A percentile compares a stretch with the other conserved stretches of the same genome.
Evolutionary conservation across 1,140 invertebrate genomes (phyloP).

Genomic region (Hormaphis cornu): DNA sequence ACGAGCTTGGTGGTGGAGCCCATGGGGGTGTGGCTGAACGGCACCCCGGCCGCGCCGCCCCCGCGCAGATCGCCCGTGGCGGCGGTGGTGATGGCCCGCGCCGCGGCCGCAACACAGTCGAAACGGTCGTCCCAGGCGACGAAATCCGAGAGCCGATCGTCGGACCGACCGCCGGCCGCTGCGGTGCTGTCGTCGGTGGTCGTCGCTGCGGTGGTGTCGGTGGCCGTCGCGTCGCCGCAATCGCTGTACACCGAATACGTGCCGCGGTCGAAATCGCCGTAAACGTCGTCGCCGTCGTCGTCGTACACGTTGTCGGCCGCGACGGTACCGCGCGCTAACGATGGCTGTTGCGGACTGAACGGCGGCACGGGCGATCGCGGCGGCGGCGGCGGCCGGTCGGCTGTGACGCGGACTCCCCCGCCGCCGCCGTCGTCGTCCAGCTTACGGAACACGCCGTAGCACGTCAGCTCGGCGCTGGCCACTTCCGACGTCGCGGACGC

Average conservation of each 20-base stretch:
- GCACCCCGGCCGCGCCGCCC: slow-evolving; percentile 13
- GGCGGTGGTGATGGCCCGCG: neutral
- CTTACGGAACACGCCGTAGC: slow-evolving; percentile 23
- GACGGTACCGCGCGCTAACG: neutral
- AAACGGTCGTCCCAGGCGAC: neutral
- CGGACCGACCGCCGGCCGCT: neutral
- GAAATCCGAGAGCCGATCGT: neutral
- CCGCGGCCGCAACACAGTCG: neutral
- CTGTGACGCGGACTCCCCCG: neutral
- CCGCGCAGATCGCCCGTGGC: slow-evolving; percentile 15
- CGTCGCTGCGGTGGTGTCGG: neutral
- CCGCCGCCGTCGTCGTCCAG: neutral
- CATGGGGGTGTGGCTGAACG: slow-evolving; percentile 33
- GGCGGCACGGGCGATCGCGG: neutral
- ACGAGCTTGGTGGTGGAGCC: slow-evolving; percentile 35
- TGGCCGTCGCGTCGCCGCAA: neutral
- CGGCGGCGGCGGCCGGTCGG: neutral
- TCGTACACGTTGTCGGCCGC: neutral
- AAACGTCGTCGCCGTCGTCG: neutral
- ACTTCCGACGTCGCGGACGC: neutral
- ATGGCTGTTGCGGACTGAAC: slow-evolving; percentile 9
- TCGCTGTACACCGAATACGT: neutral
- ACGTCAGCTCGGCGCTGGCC: neutral
- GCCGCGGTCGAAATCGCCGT: neutral
- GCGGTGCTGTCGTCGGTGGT: neutral